Conservation (phyloP, 2,797 vertebrate species). For the Sternarchorhynchus goeldii region DNA sequence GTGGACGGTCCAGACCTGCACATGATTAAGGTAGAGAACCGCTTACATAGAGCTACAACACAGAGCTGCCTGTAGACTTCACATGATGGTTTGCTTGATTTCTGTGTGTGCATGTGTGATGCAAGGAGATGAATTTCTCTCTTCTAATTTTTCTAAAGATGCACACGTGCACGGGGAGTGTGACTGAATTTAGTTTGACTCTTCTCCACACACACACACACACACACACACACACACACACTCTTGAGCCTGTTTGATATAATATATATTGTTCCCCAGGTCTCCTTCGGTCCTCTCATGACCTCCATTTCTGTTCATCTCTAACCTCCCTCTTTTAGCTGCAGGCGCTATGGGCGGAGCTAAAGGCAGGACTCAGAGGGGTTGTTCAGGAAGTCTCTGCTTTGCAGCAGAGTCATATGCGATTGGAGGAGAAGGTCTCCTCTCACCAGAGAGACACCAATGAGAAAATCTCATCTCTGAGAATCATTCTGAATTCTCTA, state of each 20-base stretch:
- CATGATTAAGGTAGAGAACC: conserved; percentile 68
- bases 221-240: neutral
- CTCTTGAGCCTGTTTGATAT: conserved; percentile 2
- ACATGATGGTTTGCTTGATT: conserved; percentile 64
- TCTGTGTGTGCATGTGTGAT: conserved; percentile 27
- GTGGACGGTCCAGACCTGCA: conserved; percentile 63
- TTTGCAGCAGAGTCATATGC: conserved; percentile 85
- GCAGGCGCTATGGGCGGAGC: conserved; percentile 90
- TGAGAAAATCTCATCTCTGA: conserved; percentile 90
- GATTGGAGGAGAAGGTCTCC: conserved; percentile 88
- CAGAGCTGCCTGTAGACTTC: conserved; percentile 55
- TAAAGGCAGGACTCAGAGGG: conserved; percentile 85
- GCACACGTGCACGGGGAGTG: conserved; percentile 32
- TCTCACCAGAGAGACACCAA: conserved; percentile 86
- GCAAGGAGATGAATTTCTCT: conserved; percentile 63
- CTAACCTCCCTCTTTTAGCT: conserved; percentile 73
- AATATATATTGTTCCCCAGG: neutral
- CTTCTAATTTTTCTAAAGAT: conserved; percentile 59
- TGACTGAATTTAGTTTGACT: conserved; percentile 44
- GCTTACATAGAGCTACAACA: too few species aligned
- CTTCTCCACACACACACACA: conserved; percentile 12
- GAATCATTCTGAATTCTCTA: conserved; percentile 91
- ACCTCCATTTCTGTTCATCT: neutral
- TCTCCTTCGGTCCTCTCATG: neutral
- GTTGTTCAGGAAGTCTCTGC: conserved; percentile 84